These are phyloP conservation scores for Temnothorax unifasciatus DNA, from an alignment of 2,888 invertebrate genomes.

Conservation along the genomic window DNA sequence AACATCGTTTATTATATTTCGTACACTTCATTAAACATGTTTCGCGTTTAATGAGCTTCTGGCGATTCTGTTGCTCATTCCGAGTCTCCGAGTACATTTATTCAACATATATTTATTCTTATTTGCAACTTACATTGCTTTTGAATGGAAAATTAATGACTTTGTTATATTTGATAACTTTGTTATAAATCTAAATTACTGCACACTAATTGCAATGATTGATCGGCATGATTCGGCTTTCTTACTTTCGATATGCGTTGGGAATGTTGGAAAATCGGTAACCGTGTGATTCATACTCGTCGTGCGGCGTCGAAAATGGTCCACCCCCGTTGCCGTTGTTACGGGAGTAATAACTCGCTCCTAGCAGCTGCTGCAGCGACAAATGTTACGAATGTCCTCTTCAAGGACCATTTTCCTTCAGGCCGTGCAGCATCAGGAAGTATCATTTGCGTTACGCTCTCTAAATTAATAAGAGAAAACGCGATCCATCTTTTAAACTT, in stretches of 20 bases:
- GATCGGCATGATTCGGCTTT: conserved; percentile 31
- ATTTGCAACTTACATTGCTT: neutral
- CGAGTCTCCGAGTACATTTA: neutral
- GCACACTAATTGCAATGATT: neutral
- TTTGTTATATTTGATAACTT: neutral
- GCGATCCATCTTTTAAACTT: conserved; percentile 5
- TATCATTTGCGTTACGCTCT: conserved; percentile 62
- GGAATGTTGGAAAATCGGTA: conserved; percentile 59
- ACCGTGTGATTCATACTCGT: conserved; percentile 65
- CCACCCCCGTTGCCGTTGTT: conserved; percentile 67
- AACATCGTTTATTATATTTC: conserved; percentile 43
- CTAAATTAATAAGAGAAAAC: conserved; percentile 65
- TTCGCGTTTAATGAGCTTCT: neutral
- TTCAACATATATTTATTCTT: neutral
- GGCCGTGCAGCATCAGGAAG: conserved; percentile 41
- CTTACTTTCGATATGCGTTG: conserved; percentile 64
- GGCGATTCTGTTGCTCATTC: neutral
- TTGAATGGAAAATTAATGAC: neutral
- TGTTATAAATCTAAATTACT: neutral
- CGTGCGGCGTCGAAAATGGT: conserved; percentile 65
- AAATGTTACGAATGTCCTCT: conserved; percentile 77
- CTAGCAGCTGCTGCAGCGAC: conserved; percentile 74
- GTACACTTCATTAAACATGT: conserved; percentile 34
- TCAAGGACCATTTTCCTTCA: conserved; percentile 69
- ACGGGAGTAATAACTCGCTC: conserved; percentile 73